Conservation (phyloP, 1,140 invertebrate genomes). For the Sitobion miscanthi region DNA sequence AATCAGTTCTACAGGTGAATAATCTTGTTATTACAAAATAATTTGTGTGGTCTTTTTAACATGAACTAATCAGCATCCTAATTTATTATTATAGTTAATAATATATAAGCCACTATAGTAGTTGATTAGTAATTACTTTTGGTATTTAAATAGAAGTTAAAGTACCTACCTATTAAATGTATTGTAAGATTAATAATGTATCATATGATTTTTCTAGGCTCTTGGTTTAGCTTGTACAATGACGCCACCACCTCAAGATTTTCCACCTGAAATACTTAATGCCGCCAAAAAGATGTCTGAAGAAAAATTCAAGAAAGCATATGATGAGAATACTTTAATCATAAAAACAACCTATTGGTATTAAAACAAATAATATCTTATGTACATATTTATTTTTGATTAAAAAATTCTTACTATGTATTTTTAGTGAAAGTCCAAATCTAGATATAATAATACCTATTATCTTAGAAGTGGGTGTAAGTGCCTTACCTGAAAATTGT, state of each 20-base stretch:
- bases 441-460: constrained; percentile 87
- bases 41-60: background rate
- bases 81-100: background rate
- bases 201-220: constrained; percentile 66
- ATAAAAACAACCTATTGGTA: constrained; percentile 94
- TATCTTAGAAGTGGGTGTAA: constrained; percentile 81
- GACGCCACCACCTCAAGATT: constrained; percentile 74
- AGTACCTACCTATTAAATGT: background rate
- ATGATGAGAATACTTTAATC: constrained; percentile 78
- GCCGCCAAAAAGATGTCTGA: constrained; percentile 68
- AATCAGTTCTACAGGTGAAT: constrained; percentile 83
- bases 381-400: constrained; percentile 48
- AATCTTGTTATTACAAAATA: background rate
- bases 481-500: constrained; percentile 80
- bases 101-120: background rate
- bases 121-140: background rate
- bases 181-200: background rate
- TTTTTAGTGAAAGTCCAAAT: constrained; percentile 90
- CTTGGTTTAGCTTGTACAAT: constrained; percentile 82
- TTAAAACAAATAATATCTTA: constrained; percentile 22
- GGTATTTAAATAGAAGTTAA: background rate
- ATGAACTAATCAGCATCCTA: background rate
- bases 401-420: constrained; percentile 47
- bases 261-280: constrained; percentile 72
- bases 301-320: constrained; percentile 81